These are phyloP conservation scores for Fragum fragum DNA, from an alignment of 2,888 invertebrate genomes.

Conservation along the genomic window DNA sequence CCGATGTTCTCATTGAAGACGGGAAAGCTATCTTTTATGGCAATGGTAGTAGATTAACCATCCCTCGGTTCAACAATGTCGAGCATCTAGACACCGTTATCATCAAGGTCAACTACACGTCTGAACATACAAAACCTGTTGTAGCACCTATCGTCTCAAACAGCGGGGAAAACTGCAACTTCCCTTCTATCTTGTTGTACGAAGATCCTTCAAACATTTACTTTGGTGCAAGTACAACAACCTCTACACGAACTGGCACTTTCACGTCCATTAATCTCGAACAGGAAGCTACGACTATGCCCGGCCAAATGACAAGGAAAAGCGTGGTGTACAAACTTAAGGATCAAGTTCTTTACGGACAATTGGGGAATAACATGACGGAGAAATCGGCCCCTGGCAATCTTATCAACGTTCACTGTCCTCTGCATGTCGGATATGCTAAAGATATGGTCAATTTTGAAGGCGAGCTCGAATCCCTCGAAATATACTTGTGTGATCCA, in stretches of 20 bases:
- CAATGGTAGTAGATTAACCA: slow-evolving; percentile 68
- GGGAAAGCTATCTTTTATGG: slow-evolving; percentile 77
- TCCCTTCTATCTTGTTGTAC: slow-evolving; percentile 73
- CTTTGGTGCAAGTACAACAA: slow-evolving; percentile 65
- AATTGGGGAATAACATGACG: neutral
- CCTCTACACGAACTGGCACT: neutral
- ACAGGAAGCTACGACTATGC: neutral
- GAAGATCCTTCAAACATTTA: slow-evolving; percentile 59
- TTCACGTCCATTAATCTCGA: slow-evolving; percentile 45
- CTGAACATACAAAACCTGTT: slow-evolving; percentile 12
- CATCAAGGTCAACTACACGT: slow-evolving; percentile 74
- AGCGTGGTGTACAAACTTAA: slow-evolving; percentile 24
- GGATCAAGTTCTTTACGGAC: neutral
- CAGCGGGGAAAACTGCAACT: slow-evolving; percentile 72
- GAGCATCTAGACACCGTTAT: slow-evolving; percentile 72
- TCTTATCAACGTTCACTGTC: slow-evolving; percentile 70
- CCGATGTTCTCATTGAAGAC: slow-evolving; percentile 70
- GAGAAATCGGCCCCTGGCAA: neutral
- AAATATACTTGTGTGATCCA: slow-evolving; percentile 37
- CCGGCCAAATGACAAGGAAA: neutral
- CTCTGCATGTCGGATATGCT: slow-evolving; percentile 76
- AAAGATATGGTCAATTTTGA: slow-evolving; percentile 46
- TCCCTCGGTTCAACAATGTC: slow-evolving; percentile 77
- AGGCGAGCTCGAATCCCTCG: slow-evolving; percentile 22
- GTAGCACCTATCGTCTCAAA: slow-evolving; percentile 74